Evolutionary conservation across 2,797 vertebrate genomes (phyloP).

Genomic region (Ciconia nigra): DNA sequence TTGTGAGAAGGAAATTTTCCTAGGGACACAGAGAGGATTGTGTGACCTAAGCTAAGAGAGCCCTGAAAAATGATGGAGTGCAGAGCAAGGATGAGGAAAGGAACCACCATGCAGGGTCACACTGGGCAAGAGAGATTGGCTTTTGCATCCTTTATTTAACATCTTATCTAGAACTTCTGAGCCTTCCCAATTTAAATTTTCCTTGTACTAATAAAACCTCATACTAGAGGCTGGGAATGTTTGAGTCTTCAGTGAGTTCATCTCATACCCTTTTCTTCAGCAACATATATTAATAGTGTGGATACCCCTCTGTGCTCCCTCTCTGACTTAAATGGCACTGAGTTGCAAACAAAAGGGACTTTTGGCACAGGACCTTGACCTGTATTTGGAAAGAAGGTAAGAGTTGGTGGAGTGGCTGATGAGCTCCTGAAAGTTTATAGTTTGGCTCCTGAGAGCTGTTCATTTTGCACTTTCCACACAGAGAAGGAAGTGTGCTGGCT

Average conservation of each 20-base stretch:
- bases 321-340: not conserved
- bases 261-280: not conserved
- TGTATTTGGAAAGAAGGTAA: not conserved
- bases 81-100: not conserved
- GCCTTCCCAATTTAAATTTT: not conserved
- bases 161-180: not conserved
- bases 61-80: not conserved
- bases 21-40: not conserved
- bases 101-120: not conserved
- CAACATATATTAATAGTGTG: not conserved
- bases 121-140: not conserved
- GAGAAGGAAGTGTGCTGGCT: not conserved
- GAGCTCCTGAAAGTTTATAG: not conserved
- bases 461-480: not conserved
- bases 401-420: not conserved
- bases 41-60: not conserved
- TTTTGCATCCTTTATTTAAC: not conserved
- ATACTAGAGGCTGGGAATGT: not conserved
- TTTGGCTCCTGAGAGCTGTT: not conserved
- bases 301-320: not conserved
- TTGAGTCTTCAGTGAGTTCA: not conserved
- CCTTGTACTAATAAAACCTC: not conserved
- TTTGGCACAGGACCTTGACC: not conserved
- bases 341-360: not conserved
- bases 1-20: not conserved